Evolutionary conservation across 2,113 vertebrate species (phyloP).

Genomic region (Callorhinus ursinus): DNA sequence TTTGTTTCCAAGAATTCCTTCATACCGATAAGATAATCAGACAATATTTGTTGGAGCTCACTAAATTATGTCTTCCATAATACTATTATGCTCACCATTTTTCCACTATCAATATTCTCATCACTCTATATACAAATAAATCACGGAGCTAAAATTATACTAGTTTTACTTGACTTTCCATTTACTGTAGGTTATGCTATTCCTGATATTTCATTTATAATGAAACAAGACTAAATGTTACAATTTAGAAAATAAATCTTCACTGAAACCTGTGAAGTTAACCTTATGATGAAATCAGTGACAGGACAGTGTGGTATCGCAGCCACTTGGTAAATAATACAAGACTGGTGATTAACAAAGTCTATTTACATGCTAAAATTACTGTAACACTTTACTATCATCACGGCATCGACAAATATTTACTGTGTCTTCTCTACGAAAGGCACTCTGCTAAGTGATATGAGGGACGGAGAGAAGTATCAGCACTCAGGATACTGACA

Average conservation of each 20-base stretch:
- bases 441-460: background rate
- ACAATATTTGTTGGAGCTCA: constrained; percentile 35
- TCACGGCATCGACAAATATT: background rate
- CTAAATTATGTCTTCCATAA: constrained; percentile 54
- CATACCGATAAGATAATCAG: constrained; percentile 52
- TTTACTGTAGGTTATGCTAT: background rate
- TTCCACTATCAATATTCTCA: constrained; percentile 38
- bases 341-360: background rate
- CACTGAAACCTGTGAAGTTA: background rate
- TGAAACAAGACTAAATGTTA: background rate
- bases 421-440: background rate
- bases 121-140: constrained; percentile 15
- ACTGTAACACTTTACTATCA: background rate
- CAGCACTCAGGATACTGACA: background rate
- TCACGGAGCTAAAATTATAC: constrained; percentile 10
- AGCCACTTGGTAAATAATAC: background rate
- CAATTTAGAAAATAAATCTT: constrained; percentile 20
- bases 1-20: constrained; percentile 52
- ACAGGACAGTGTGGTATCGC: background rate
- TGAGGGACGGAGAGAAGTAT: background rate
- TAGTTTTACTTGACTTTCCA: constrained; percentile 40
- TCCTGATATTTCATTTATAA: constrained; percentile 24
- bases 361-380: background rate
- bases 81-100: constrained; percentile 30
- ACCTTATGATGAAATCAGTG: background rate